Base-by-base conservation (phyloP, 53 echinoderm and acorn worm species). In the Luidia sarsii region DNA sequence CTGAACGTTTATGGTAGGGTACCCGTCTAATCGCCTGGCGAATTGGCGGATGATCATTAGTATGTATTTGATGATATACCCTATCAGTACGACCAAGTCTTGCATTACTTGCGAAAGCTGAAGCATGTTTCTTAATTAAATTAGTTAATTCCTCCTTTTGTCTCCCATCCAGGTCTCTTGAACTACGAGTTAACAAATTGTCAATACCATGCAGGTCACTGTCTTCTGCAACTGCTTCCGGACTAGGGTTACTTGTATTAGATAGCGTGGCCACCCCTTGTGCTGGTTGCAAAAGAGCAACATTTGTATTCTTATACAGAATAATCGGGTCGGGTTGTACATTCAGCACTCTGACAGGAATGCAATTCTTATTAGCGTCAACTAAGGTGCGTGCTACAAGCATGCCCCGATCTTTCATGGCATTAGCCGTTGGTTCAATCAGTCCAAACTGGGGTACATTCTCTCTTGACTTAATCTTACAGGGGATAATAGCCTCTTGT, bases 21-120 rank as follows among this genome's bases (percentile, higher is more conserved):
- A 23, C 34, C 39, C 77, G 20, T 23, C 77, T 75, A 22, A 61
- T 14, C 18, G 37, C 19, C 41, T 75, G 77, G 29, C 35, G 31
- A 29, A 57, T 75, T 37, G 73, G 52, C 30, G 60, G 14, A 10
- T 30, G 14, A 31, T 60, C 59, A 20, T 71, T 64, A 16, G 68
- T 79, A 52, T 79, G 45, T 19, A 87, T 80, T 41, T 33, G 16
- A 50, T 87, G 87, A 30, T 59, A 41, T 10, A 87, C 71, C 7
- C 49, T 32, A 48, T 69, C 59, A 1, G 87, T 87, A 21, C 45
- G 54, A 23, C 80, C 87, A 16, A 87, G 48, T 30, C 73, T 73
- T 27, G 2, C 33, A 48, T 67, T 73, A 13, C 33, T 71, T 21
- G 73, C 68, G 73, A 84, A 84, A 13, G 73, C 64, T 32, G 71